Percentiles rank a stretch among this genome's conserved stretches.
Conservation (phyloP, 2,797 vertebrate genomes). For the Manis pentadactyla region DNA sequence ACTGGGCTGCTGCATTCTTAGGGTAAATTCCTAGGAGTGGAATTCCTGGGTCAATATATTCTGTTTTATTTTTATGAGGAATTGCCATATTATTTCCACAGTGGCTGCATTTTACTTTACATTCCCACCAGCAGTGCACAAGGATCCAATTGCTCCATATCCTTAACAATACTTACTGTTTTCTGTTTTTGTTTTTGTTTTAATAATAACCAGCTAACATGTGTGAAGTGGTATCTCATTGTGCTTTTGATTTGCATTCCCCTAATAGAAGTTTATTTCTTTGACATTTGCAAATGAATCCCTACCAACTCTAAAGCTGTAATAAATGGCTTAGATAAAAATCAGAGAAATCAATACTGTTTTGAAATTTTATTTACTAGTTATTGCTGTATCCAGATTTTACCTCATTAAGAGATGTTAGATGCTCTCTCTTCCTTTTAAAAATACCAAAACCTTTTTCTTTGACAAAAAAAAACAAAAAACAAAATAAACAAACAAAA, state of each 20-base stretch:
- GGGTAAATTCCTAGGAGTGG: too few relatives aligned
- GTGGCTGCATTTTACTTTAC: not conserved
- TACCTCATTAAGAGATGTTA: not conserved
- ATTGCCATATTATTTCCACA: not conserved
- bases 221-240: not conserved
- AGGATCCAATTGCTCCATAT: not conserved
- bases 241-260: not conserved
- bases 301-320: not conserved
- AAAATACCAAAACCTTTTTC: not conserved
- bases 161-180: not conserved
- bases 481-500: not conserved
- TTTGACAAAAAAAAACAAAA: not conserved
- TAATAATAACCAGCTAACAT: not conserved
- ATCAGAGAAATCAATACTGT: not conserved
- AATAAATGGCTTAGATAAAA: not conserved
- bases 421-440: not conserved
- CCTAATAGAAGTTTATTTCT: not conserved
- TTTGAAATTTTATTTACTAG: not conserved
- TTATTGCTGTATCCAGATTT: not conserved
- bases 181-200: not conserved
- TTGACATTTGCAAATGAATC: not conserved
- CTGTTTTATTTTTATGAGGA: not conserved
- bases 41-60: too few relatives aligned
- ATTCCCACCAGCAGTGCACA: not conserved
- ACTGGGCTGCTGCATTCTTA: too few relatives aligned